These are phyloP conservation scores for Sarcophaga variegata DNA, from an alignment of 2,888 invertebrate species.

Conservation along the genomic window DNA sequence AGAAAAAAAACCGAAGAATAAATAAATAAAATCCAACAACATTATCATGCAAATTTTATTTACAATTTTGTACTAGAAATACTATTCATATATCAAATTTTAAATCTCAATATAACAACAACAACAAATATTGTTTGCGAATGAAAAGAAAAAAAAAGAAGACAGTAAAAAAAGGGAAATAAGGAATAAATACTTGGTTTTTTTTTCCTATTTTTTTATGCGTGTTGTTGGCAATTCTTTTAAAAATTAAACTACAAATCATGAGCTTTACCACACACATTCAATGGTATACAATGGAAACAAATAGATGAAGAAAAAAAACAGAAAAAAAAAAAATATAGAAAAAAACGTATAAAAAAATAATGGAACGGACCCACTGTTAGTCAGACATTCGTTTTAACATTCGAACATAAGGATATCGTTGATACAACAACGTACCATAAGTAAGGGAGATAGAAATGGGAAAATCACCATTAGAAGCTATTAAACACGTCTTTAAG, in stretches of 20 bases:
- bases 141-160: neutral
- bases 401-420: neutral
- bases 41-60: constrained; percentile 73
- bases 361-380: constrained; percentile 55
- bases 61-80: constrained; percentile 68
- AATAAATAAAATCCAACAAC: constrained; percentile 11
- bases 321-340: neutral
- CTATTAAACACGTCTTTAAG: constrained; percentile 72
- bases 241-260: constrained; percentile 67
- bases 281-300: constrained; percentile 42
- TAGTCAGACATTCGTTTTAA: constrained; percentile 15
- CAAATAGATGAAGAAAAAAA: neutral
- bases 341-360: constrained; percentile 1
- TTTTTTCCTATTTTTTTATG: constrained; percentile 10
- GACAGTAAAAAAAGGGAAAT: neutral
- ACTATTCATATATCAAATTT: constrained; percentile 67
- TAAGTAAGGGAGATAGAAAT: neutral
- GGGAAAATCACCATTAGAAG: constrained; percentile 61
- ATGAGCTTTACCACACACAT: constrained; percentile 68
- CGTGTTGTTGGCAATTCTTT: constrained; percentile 45
- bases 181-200: neutral
- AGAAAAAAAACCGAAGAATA: constrained; percentile 18
- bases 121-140: constrained; percentile 40
- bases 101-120: constrained; percentile 58
- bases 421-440: neutral